Evolutionary conservation across 2,888 invertebrate species (phyloP).

Genomic region (Apodemia hepburni): DNA sequence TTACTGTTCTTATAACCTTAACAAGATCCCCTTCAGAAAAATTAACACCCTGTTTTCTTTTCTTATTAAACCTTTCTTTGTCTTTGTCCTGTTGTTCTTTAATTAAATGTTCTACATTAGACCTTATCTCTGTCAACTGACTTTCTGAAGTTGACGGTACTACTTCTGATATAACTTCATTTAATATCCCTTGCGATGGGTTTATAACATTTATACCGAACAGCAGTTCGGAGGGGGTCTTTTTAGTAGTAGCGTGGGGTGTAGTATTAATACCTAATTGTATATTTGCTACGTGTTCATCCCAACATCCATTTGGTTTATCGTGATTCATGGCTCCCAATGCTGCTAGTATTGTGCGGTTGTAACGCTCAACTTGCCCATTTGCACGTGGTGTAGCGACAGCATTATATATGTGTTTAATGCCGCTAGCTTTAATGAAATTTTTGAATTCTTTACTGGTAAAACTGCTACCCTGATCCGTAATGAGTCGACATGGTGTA

Average conservation of each 20-base stretch:
- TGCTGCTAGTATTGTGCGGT: constrained; percentile 27
- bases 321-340: constrained; percentile 21
- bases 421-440: constrained; percentile 20
- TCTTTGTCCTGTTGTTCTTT: constrained; percentile 28
- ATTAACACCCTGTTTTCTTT: constrained; percentile 18
- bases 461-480: constrained; percentile 30
- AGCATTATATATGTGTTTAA: constrained; percentile 28
- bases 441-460: constrained; percentile 29
- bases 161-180: constrained; percentile 15
- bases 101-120: constrained; percentile 20
- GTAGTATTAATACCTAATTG: constrained; percentile 30
- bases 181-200: constrained; percentile 15
- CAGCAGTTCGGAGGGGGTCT: constrained; percentile 24
- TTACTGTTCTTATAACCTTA: constrained; percentile 23
- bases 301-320: constrained; percentile 22
- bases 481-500: constrained; percentile 27
- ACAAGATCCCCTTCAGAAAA: constrained; percentile 27
- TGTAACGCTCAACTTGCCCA: too few species aligned
- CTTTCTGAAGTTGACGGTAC: neutral
- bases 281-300: constrained; percentile 22
- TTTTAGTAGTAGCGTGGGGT: constrained; percentile 19
- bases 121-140: constrained; percentile 18
- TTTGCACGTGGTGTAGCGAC: too few species aligned
- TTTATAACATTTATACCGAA: constrained; percentile 17
- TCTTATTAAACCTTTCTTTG: constrained; percentile 24